Percentiles rank a stretch among this genome's conserved stretches.
Evolutionary conservation across 92 coral and sea anemone species (phyloP).

Genomic region (Palythoa grandiflora): DNA sequence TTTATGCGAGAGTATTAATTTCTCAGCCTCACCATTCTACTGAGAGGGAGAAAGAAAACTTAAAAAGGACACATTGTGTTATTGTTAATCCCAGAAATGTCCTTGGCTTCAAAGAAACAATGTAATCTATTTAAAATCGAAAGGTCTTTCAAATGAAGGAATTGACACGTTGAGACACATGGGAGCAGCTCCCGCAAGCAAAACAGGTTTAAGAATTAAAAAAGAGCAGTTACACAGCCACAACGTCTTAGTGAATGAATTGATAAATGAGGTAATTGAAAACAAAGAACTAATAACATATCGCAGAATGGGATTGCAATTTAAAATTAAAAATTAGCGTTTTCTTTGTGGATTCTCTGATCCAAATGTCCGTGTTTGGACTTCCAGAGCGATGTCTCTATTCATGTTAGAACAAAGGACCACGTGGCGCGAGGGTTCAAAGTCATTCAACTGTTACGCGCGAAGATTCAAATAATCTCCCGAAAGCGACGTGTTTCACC

Average conservation of each 20-base stretch:
- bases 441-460: too few relatives aligned
- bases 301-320: too few relatives aligned
- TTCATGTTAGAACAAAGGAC: too few relatives aligned
- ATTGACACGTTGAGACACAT: not conserved
- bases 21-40: slow-evolving; percentile 35
- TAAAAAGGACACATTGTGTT: slow-evolving; percentile 43
- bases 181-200: slow-evolving; percentile 10
- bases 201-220: not conserved
- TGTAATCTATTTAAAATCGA: slow-evolving; percentile 1
- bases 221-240: not conserved
- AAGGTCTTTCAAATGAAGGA: slow-evolving; percentile 1
- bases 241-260: slow-evolving; percentile 3
- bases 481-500: too few relatives aligned
- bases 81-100: slow-evolving; percentile 41
- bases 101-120: not conserved
- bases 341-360: too few relatives aligned
- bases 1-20: slow-evolving; percentile 23
- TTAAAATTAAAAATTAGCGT: too few relatives aligned
- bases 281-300: slow-evolving; percentile 10
- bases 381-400: too few relatives aligned
- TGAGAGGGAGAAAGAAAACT: slow-evolving; percentile 15
- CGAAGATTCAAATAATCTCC: too few relatives aligned
- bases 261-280: slow-evolving; percentile 29
- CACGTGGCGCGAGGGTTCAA: too few relatives aligned
- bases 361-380: too few relatives aligned